A percentile compares a stretch with the other conserved stretches of the same genome.
phyloP scores from a whole-genome alignment of 2,888 invertebrate genomes.

The Caenorhabditis auriculariae region DNA sequence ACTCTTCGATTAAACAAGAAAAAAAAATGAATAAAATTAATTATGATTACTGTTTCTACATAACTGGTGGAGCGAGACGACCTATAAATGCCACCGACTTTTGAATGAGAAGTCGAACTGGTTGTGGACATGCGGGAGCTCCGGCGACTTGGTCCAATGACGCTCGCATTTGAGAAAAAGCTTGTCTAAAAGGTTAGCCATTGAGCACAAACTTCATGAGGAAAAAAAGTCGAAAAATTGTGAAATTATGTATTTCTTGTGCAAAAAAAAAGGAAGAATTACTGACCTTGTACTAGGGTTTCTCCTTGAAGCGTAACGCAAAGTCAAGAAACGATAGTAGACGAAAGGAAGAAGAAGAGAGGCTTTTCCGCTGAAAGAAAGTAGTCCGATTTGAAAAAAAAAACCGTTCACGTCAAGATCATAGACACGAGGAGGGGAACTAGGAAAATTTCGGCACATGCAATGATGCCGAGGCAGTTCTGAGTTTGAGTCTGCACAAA shows the following conservation, averaged over 20 bases:
- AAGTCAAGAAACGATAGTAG: conserved; percentile 91
- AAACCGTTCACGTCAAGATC: conserved; percentile 77
- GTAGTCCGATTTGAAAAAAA: background rate
- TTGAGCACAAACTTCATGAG: conserved; percentile 10
- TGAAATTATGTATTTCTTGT: no score
- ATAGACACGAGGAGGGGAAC: conserved; percentile 70
- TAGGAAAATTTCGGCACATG: conserved; percentile 83
- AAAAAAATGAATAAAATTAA: background rate
- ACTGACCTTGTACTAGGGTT: conserved; percentile 89
- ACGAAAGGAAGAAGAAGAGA: conserved; percentile 88
- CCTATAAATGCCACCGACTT: conserved; percentile 75
- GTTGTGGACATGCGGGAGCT: conserved; percentile 74
- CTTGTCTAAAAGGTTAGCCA: conserved; percentile 65
- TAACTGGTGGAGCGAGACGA: conserved; percentile 74
- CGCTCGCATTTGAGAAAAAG: conserved; percentile 83
- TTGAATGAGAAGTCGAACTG: conserved; percentile 71
- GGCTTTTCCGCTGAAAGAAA: conserved; percentile 78
- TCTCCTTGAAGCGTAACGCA: conserved; percentile 88
- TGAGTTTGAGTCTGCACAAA: conserved; percentile 42
- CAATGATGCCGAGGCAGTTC: conserved; percentile 74
- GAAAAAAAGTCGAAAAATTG: no score
- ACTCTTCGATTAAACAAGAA: background rate
- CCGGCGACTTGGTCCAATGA: conserved; percentile 74
- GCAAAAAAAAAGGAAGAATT: background rate
- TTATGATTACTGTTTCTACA: conserved; percentile 4